Base-by-base conservation (phyloP, 2,797 vertebrate species). In the Chaunax sp. region DNA sequence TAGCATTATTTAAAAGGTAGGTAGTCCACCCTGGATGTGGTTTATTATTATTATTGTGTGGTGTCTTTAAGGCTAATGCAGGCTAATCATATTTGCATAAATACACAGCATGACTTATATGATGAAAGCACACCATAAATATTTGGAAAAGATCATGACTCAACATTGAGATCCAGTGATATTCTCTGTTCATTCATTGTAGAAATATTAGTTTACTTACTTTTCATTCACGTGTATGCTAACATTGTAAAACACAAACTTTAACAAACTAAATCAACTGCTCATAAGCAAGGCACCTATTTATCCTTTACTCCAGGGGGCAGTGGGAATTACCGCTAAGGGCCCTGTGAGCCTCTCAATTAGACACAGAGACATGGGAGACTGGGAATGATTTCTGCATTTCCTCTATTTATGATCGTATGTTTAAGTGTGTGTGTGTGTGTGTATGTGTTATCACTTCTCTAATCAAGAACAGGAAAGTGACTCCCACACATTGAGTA, bases 391-490 rank as follows among this genome's bases (percentile, higher is more conserved):
- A 62, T 72, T 82, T 85, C 53, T 74, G 63, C 72, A 82, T 90
- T 89, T 87, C 87, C 87, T 80, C 67, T 68, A 65, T 66, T 86
- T 81, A 66, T 77, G 37, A 37, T 44, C 50, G 53, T 67, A 61
- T 64, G 60, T 63, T 20, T 65, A 23, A 28, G 33, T 60, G 43
- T 45, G 49, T 43, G 22, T 35, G 50, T 65, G 61, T 67, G 53
- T 65, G 53, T 58, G 22, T 75, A 25, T 57, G 43, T 57, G 55
- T 83, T 90, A 92, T 92, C 88, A 38, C 35, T 30, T 68, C 59
- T 56, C 62, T 57, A 79, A 92, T 92, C 90, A 81, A 49, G 75
- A 85, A 69, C 84, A 91, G 89, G 80, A 89, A 92, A 85, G 75
- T 75, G 74, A 72, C 84, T 75, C 87, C 81, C 84, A 82, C 77